Evolutionary conservation across 2,888 invertebrate species (phyloP).

Genomic region (Chloromyia formosa): DNA sequence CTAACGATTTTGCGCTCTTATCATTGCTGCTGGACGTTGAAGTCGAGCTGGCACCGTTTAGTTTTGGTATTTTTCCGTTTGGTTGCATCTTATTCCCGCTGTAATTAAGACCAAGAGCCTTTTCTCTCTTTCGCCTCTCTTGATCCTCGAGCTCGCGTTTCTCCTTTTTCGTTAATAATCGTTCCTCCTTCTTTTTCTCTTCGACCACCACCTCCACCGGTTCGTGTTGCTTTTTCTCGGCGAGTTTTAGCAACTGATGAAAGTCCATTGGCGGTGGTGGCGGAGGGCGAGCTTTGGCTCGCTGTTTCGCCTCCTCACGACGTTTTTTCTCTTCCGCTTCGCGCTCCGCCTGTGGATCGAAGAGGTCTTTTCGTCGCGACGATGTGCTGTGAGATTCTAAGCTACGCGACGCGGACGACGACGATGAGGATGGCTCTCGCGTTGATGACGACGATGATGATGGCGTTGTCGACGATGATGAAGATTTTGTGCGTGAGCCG

Average conservation of each 20-base stretch:
- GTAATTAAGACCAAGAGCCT: neutral
- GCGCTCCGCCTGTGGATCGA: conserved; percentile 57
- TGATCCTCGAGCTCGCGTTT: conserved; percentile 77
- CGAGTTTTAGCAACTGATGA: conserved; percentile 79
- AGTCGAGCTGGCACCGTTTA: conserved; percentile 56
- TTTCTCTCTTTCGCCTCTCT: conserved; percentile 63
- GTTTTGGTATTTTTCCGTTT: conserved; percentile 67
- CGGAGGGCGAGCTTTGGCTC: conserved; percentile 69
- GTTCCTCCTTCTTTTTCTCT: conserved; percentile 70
- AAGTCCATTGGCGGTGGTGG: conserved; percentile 82
- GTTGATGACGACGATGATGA: neutral
- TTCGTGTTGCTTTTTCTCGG: conserved; percentile 84
- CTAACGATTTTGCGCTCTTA: conserved; percentile 42
- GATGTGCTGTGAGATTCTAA: conserved; percentile 41
- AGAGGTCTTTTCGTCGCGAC: conserved; percentile 51
- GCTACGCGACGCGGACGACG: neutral
- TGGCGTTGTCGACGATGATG: conserved; percentile 3
- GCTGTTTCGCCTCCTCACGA: conserved; percentile 60
- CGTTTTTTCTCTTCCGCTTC: conserved; percentile 57
- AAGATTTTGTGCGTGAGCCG: conserved; percentile 60
- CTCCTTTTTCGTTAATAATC: conserved; percentile 83
- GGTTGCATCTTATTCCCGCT: conserved; percentile 54
- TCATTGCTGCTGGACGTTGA: conserved; percentile 9
- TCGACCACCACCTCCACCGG: conserved; percentile 72
- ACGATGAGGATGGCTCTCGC: conserved; percentile 22